Evolutionary conservation across 2,797 vertebrate genomes (phyloP).

Genomic region (Rhynchotus rufescens): DNA sequence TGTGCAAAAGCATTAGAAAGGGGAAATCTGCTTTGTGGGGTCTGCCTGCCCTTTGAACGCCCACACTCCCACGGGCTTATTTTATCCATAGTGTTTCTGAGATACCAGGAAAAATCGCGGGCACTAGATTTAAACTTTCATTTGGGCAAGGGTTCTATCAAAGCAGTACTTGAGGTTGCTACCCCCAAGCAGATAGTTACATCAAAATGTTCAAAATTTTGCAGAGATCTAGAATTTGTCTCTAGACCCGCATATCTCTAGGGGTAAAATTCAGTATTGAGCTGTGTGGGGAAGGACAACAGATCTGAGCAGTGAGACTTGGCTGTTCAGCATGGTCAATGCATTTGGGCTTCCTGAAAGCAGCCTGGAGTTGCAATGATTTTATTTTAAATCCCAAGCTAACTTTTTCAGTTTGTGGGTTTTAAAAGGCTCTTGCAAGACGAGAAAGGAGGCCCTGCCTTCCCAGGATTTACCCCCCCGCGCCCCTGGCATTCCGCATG

Average conservation of each 20-base stretch:
- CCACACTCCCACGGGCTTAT: neutral
- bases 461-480: neutral
- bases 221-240: neutral
- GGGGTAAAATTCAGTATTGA: neutral
- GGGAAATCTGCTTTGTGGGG: neutral
- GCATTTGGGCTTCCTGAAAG: neutral
- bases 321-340: neutral
- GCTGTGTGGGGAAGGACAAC: fast-evolving
- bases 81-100: neutral
- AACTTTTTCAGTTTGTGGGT: neutral
- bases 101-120: neutral
- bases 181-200: neutral
- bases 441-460: neutral
- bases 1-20: neutral
- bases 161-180: neutral
- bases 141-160: neutral
- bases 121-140: neutral
- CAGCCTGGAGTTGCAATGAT: neutral
- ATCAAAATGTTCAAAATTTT: neutral
- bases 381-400: neutral
- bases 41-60: neutral
- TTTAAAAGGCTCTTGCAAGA: neutral
- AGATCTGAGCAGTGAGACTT: neutral
- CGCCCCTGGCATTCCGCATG: neutral
- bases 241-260: neutral